These are phyloP conservation scores for Clusia tigrina DNA, from an alignment of 2,888 invertebrate genomes.

Conservation along the genomic window DNA sequence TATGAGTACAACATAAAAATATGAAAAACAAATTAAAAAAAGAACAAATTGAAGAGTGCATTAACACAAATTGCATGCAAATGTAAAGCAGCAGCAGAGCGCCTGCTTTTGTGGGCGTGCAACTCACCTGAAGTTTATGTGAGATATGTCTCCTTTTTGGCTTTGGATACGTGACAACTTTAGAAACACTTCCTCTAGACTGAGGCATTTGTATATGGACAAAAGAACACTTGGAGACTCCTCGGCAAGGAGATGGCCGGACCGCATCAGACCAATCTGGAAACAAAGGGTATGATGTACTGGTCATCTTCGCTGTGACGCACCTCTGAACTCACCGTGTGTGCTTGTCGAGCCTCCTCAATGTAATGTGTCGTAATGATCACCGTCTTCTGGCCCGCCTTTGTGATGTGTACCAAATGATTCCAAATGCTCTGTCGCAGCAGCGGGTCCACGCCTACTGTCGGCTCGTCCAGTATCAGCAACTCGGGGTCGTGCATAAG, in stretches of 20 bases:
- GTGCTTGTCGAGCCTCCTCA: conserved; percentile 92
- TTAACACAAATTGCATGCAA: conserved; percentile 18
- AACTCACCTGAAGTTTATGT: conserved; percentile 64
- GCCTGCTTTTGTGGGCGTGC: background rate
- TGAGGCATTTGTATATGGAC: conserved; percentile 82
- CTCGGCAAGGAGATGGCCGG: conserved; percentile 88
- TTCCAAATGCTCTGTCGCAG: conserved; percentile 94
- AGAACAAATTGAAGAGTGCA: conserved; percentile 24
- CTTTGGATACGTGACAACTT: conserved; percentile 85
- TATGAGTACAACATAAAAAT: conserved; percentile 39
- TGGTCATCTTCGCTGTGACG: background rate
- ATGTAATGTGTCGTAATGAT: conserved; percentile 94
- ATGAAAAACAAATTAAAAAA: conserved; percentile 31
- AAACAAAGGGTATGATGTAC: conserved; percentile 23
- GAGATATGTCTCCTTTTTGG: conserved; percentile 67
- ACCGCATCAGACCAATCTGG: conserved; percentile 94
- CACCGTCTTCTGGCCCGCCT: conserved; percentile 89
- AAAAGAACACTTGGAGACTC: conserved; percentile 86
- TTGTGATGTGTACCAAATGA: conserved; percentile 88
- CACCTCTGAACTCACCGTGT: conserved; percentile 71
- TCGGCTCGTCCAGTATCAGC: conserved; percentile 90
- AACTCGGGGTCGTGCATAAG: conserved; percentile 92
- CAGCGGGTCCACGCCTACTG: conserved; percentile 91
- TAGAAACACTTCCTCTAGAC: conserved; percentile 91
- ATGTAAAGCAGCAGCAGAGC: background rate